Evolutionary conservation across 2,797 vertebrate genomes (phyloP), one percentile per base, ranked within the genome.

Genomic region (Mormyrops boulengeri): DNA sequence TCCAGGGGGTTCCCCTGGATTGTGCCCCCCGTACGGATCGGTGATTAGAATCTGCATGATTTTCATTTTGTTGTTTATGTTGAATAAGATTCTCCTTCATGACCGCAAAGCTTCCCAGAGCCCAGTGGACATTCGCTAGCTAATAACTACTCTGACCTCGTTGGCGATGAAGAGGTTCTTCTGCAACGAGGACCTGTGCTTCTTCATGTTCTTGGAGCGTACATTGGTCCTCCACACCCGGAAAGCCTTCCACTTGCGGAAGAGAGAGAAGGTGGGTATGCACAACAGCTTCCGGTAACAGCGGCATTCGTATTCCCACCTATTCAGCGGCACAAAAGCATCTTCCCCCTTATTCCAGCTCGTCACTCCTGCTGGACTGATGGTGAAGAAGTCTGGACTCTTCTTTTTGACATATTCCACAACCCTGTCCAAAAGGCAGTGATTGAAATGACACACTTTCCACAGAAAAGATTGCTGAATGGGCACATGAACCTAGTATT

Each of bases 221-320:
- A 98, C 93, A 6, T 95, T 96, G 88, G 91, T 92, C 85, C 91
- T 95, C 97, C 97, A 98, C 0, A 96, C 86, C 0, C 87, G 93
- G 91, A 98, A 97, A 4, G 96, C 93, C 89, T 97, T 97, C 95
- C 96, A 96, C 90, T 95, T 95, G 88, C 96, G 95, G 93, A 96
- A 98, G 34, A 90, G 96, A 82, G 94, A 91, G 91, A 98, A 97
- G 89, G 96, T 95, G n/a, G 96, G 96, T 88, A 98, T 97, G 89
- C 92, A 88, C 9, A 89, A 92, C 88, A 98, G 93, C 90, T 94
- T 95, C 90, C 90, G 93, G 90, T 97, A 93, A 89, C 92, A 93
- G 0, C 93, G 89, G 90, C 96, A 96, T 91, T 97, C 96, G 62
- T 96, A 91, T 85, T 96, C 95, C 97, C 96, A 97, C 88, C 94